A percentile compares a stretch with the other conserved stretches of the same genome.
These are phyloP conservation scores for Diplodus sargus DNA, from an alignment of 2,797 vertebrate genomes.

Conservation along the genomic window DNA sequence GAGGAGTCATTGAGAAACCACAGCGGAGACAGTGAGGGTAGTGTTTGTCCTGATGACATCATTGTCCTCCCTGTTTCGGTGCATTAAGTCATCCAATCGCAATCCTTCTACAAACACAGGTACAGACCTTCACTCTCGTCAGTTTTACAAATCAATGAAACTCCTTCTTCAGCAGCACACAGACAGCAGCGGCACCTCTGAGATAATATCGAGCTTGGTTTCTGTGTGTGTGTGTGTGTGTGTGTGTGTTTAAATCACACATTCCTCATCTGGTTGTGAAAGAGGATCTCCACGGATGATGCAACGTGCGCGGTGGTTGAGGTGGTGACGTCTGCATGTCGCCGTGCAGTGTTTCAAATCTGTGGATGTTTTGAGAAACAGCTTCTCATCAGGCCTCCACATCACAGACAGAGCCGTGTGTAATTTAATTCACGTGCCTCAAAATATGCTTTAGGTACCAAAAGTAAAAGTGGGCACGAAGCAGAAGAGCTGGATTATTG, in stretches of 20 bases:
- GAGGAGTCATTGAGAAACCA: slow-evolving; percentile 20
- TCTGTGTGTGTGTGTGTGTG: slow-evolving; percentile 26
- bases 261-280: slow-evolving; percentile 71
- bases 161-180: slow-evolving; percentile 26
- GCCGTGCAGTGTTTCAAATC: slow-evolving; percentile 9
- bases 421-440: no score
- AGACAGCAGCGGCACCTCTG: slow-evolving; percentile 41
- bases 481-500: no score
- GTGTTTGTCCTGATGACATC: slow-evolving; percentile 39
- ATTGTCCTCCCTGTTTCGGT: slow-evolving; percentile 1
- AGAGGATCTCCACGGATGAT: slow-evolving; percentile 35
- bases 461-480: no score
- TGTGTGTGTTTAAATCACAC: slow-evolving; percentile 33
- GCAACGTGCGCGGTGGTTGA: not conserved
- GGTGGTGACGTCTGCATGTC: not conserved
- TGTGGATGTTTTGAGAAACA: not conserved
- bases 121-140: not conserved
- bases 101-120: not conserved
- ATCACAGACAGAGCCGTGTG: not conserved
- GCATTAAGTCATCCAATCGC: not conserved
- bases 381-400: not conserved
- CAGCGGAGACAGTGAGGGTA: not conserved
- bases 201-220: slow-evolving; percentile 69
- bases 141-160: not conserved
- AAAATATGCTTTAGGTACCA: no score